Evolutionary conservation across 2,888 invertebrate species (phyloP), one percentile per base, ranked within the genome.

Genomic region (Scaptomyza parva): DNA sequence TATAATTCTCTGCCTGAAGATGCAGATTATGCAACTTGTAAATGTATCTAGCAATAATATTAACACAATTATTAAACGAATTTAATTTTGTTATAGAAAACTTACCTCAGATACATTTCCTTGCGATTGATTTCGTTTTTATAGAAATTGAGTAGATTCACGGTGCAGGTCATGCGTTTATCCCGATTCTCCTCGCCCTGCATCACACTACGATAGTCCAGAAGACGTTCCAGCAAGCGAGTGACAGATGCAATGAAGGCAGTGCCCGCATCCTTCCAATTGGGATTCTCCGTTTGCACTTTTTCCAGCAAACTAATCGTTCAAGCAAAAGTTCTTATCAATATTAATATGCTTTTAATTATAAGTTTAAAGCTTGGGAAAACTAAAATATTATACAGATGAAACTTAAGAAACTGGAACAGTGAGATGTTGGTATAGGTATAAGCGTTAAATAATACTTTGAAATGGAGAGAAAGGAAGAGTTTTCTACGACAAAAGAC

Each of bases 131-230:
- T 97, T 92, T 98, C 98, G 90, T 97, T 97, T 91, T 98, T 97
- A 93, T 98, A 98, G 91, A 98, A 99, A 89, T 98, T 98, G 91
- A 98, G 93, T 72, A 99, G 93, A 92, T 98, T 98, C 58, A 98
- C 97, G 3, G 98, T 98, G 90, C 98, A 98, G 0, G 97, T 97
- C 98, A 98, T 98, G 65, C 97, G 93, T 90, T 98, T 98, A 90
- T 98, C 98, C 33, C 97, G 93, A 91, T 98, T 98, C 90, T 98
- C 98, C 84, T 98, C 97, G 14, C 98, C 98, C 90, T 98, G 97
- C 93, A 98, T 97, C 2, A 98, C 98, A 86, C 97, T 97, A 73
- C 98, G 94, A 92, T 99, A 99, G 93, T 99, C 98, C 43, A 98
- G 92, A 51, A 99, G 93, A 22, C 97, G 93, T 91, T 98, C 98